Evolutionary conservation across 2,888 invertebrate genomes (phyloP).

Genomic region (Caenorhabditis sinica): DNA sequence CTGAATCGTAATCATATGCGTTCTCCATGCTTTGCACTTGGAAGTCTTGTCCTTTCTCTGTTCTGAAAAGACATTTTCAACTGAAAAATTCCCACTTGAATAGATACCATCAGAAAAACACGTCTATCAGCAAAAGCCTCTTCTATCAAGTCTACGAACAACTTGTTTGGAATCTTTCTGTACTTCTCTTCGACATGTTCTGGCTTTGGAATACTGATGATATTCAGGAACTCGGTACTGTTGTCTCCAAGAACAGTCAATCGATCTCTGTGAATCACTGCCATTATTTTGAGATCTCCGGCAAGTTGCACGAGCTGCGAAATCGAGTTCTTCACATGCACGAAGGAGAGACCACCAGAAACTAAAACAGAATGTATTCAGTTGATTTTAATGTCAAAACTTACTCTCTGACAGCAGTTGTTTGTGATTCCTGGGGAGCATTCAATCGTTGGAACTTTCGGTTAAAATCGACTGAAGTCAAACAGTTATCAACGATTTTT

Average conservation of each 20-base stretch:
- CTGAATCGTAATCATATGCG: conserved; percentile 54
- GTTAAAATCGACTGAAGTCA: conserved; percentile 58
- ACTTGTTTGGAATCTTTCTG: conserved; percentile 40
- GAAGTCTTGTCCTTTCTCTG: conserved; percentile 30
- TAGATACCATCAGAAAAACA: conserved; percentile 51
- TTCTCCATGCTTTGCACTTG: conserved; percentile 39
- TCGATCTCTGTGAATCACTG: conserved; percentile 53
- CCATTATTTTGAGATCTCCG: conserved; percentile 57
- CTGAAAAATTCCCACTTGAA: too few species aligned
- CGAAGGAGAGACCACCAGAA: conserved; percentile 67
- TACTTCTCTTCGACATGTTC: conserved; percentile 26
- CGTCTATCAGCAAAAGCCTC: conserved; percentile 49
- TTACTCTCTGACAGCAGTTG: conserved; percentile 45
- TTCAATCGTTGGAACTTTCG: conserved; percentile 57
- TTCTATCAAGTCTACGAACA: conserved; percentile 55
- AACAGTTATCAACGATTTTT: conserved; percentile 63
- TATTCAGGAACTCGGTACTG: conserved; percentile 45
- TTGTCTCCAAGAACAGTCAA: conserved; percentile 60
- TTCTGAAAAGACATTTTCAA: conserved; percentile 48
- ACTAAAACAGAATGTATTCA: conserved; percentile 10
- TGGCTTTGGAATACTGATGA: conserved; percentile 45
- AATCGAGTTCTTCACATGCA: conserved; percentile 65
- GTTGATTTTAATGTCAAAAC: neutral
- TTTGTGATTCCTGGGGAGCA: conserved; percentile 44
- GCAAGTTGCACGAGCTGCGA: conserved; percentile 54